Percentiles rank a stretch among this genome's conserved stretches.
phyloP scores from a whole-genome alignment of 2,888 invertebrate species.

The Ectemnius cavifrons region DNA sequence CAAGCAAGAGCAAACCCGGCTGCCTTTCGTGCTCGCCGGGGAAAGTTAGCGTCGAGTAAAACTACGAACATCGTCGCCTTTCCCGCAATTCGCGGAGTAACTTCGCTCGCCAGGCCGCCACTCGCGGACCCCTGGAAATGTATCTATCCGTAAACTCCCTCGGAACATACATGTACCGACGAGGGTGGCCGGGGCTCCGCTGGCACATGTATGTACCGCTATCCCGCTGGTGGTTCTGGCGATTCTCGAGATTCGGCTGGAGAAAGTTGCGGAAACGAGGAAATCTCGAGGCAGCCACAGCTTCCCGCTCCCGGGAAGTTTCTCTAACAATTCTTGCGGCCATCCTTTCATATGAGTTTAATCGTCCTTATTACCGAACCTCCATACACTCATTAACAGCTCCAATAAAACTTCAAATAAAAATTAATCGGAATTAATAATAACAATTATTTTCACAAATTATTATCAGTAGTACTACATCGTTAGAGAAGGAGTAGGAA shows the following conservation, averaged over 20 bases:
- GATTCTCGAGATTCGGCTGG: constrained; percentile 47
- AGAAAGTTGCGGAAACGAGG: constrained; percentile 53
- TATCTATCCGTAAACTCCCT: constrained; percentile 69
- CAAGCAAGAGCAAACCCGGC: constrained; percentile 24
- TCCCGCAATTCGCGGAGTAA: constrained; percentile 62
- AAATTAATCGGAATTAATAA: too few relatives aligned
- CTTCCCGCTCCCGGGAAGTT: constrained; percentile 44
- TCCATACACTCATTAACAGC: background rate
- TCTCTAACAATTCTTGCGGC: constrained; percentile 33
- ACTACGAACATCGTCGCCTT: constrained; percentile 61
- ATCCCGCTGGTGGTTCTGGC: constrained; percentile 32
- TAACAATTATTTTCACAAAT: too few relatives aligned
- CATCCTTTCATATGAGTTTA: constrained; percentile 41
- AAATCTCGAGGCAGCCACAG: constrained; percentile 44
- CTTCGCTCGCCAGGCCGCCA: constrained; percentile 55
- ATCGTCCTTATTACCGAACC: constrained; percentile 44
- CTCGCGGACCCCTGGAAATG: constrained; percentile 64
- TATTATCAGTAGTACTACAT: too few relatives aligned
- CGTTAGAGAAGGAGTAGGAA: too few relatives aligned
- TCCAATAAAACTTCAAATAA: too few relatives aligned
- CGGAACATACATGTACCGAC: constrained; percentile 41
- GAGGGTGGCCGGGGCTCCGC: background rate
- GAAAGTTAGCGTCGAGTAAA: constrained; percentile 63
- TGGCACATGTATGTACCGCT: constrained; percentile 47
- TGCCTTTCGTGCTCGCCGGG: constrained; percentile 45